Base-by-base conservation (phyloP, 1,140 invertebrate species). In the Lepidurus arcticus region DNA sequence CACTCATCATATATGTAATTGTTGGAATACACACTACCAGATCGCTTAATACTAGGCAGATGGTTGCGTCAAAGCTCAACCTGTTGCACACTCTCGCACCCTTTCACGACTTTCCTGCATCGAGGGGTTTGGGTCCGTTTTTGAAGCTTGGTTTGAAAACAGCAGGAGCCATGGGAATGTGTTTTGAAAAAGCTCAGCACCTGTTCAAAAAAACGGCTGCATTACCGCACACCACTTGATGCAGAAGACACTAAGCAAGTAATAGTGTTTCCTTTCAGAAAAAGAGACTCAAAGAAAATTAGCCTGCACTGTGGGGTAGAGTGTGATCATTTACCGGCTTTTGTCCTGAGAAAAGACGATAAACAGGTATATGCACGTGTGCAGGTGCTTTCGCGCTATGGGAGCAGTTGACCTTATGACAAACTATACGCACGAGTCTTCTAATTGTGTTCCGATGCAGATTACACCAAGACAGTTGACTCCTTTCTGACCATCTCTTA, bases 351-450 rank as follows among this genome's bases (percentile, higher is more conserved):
- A 16, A 65, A 21, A 65, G 53, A 65, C 16, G 53, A 1, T 65
- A 65, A 65, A 21, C 53, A 65, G 53, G 53, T 65, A 13, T 65
- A 65, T 65, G 53, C n/a, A 21, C 53, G 53, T 21, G 16, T 65
- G 53, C 53, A 65, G 53, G 53, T 65, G 53, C 21, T 65, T 65
- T 65, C 16, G n/a, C 16, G 16, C 53, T 65, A 65, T 21, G 6
- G 53, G 53, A 65, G 53, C 53, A 65, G 53, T 65, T 65, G 53
- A 65, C 53, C 53, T 65, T 65, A 65, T 65, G 53, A 65, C 53
- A 65, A 65, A 65, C 53, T 65, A 13, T 65, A 65, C 53, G 53
- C 53, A 65, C 53, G 53, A 65, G 53, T 65, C 53, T 65, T 0
- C 13, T 65, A 65, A 65, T 65, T 65, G 53, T 65, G 53, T 65